phyloP scores from a whole-genome alignment of 2,797 vertebrate genomes.

The Atherinosoma microstoma region DNA sequence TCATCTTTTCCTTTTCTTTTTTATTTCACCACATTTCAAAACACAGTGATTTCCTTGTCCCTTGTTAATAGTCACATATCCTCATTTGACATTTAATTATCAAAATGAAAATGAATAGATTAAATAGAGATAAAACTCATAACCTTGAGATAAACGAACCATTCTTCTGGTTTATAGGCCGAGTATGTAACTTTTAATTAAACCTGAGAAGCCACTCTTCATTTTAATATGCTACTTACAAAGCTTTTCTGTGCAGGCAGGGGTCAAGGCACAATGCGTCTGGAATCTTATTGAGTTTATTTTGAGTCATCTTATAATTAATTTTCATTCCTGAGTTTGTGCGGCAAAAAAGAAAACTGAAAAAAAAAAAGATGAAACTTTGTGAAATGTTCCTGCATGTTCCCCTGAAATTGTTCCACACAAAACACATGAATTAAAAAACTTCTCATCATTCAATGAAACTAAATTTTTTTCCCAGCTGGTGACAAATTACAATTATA shows the following conservation, averaged over 20 bases:
- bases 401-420: background rate
- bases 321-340: background rate
- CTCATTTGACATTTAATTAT: constrained; percentile 13
- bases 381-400: background rate
- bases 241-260: background rate
- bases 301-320: background rate
- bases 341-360: background rate
- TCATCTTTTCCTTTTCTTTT: background rate
- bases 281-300: background rate
- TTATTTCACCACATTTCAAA: background rate
- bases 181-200: constrained; percentile 9
- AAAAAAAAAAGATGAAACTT: background rate
- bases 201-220: constrained; percentile 8
- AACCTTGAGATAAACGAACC: constrained; percentile 1
- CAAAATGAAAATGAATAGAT: background rate
- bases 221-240: background rate
- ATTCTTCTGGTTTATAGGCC: background rate
- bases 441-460: background rate
- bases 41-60: background rate
- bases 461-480: constrained; percentile 13
- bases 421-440: background rate
- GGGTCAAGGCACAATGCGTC: background rate
- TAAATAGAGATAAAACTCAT: background rate
- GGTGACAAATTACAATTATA: constrained; percentile 11
- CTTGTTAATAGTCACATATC: background rate